Conservation (phyloP, 2,797 vertebrate genomes). For the Enteromius mattozi region DNA sequence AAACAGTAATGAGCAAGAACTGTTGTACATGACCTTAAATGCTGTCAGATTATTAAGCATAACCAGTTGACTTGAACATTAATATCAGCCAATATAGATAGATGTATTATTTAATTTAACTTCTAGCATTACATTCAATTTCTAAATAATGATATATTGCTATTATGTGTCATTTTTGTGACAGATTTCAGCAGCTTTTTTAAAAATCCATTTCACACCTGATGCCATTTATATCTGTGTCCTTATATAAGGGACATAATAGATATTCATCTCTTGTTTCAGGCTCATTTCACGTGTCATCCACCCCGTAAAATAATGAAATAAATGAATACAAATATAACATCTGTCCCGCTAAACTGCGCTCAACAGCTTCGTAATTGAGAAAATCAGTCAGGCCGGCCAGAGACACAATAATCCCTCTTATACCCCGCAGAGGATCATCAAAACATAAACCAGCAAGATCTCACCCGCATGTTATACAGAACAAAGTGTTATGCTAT, state of each 20-base stretch:
- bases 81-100: background rate
- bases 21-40: background rate
- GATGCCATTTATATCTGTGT: conserved; percentile 47
- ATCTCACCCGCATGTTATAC: conserved; percentile 13
- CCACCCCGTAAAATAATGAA: conserved; percentile 49
- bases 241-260: conserved; percentile 49
- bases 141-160: background rate
- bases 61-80: background rate
- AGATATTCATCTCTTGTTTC: conserved; percentile 57
- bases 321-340: conserved; percentile 57
- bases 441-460: conserved; percentile 28
- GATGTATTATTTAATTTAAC: background rate
- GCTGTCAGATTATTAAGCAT: background rate
- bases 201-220: conserved; percentile 22
- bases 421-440: conserved; percentile 31
- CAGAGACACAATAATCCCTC: conserved; percentile 46
- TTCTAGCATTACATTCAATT: background rate
- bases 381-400: conserved; percentile 53
- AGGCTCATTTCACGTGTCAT: conserved; percentile 57
- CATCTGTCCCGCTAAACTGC: conserved; percentile 56
- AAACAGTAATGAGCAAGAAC: background rate
- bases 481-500: conserved; percentile 13
- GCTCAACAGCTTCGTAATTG: conserved; percentile 55
- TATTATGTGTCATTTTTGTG: background rate
- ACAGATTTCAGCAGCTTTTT: background rate